Conservation (phyloP, 2,888 invertebrate genomes). For the Plebejus argus region DNA sequence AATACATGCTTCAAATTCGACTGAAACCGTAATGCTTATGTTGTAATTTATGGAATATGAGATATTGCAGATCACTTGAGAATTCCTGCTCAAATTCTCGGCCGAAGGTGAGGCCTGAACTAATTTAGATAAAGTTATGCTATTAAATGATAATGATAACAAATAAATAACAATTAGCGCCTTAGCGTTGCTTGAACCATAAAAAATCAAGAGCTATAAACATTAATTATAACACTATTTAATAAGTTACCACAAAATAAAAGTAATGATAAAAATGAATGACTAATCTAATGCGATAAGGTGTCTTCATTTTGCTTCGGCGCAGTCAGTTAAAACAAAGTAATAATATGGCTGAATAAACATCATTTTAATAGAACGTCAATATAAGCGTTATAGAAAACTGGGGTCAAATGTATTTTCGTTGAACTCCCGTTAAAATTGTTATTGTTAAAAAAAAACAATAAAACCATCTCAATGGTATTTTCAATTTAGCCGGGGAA, state of each 20-base stretch:
- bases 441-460: conserved; percentile 24
- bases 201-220: no score
- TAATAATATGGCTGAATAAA: neutral
- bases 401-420: conserved; percentile 10
- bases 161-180: neutral
- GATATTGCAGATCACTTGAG: conserved; percentile 3
- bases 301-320: no score
- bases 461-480: conserved; percentile 25
- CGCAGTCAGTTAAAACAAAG: neutral
- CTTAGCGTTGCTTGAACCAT: no score
- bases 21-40: conserved; percentile 34
- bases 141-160: neutral
- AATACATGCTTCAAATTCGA: conserved; percentile 33
- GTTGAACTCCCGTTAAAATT: conserved; percentile 17
- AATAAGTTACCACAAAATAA: no score
- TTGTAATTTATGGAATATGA: conserved; percentile 32
- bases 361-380: neutral
- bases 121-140: neutral
- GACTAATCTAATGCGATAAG: no score
- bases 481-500: conserved; percentile 28
- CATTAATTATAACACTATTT: no score
- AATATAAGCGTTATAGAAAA: neutral
- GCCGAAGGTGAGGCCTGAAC: neutral
- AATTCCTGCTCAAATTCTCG: neutral
- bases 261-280: no score